Evolutionary conservation across 2,797 vertebrate genomes (phyloP).

Genomic region (Brachyrhaphis roseni): DNA sequence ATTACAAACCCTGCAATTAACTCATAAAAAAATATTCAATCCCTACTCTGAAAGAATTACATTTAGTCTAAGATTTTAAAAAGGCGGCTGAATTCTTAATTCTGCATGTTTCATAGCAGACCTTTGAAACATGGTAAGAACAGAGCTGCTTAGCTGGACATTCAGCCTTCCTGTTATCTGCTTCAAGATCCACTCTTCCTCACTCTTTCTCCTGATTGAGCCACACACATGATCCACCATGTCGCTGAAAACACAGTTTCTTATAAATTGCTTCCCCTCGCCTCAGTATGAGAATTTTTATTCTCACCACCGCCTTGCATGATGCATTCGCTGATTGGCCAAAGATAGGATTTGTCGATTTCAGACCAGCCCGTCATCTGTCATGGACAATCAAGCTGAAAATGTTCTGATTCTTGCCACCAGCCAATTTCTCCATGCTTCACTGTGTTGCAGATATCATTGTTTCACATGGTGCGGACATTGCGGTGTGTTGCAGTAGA

Average conservation of each 20-base stretch:
- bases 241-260: background rate
- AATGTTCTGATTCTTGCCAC: background rate
- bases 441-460: constrained; percentile 2
- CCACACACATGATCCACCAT: background rate
- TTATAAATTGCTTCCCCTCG: background rate
- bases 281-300: background rate
- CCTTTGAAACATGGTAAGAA: background rate
- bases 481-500: background rate
- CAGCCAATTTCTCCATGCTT: background rate
- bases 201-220: background rate
- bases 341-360: background rate
- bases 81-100: background rate
- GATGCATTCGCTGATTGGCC: background rate
- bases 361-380: background rate
- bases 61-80: background rate
- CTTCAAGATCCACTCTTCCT: background rate
- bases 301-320: background rate
- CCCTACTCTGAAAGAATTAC: no score
- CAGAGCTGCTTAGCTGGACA: background rate
- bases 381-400: background rate
- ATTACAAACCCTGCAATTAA: no score
- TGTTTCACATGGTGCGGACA: background rate
- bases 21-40: no score
- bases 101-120: background rate
- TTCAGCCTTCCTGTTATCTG: background rate